These are phyloP conservation scores for Cavia porcellus DNA, from an alignment of 2,113 vertebrate genomes.

Conservation along the genomic window DNA sequence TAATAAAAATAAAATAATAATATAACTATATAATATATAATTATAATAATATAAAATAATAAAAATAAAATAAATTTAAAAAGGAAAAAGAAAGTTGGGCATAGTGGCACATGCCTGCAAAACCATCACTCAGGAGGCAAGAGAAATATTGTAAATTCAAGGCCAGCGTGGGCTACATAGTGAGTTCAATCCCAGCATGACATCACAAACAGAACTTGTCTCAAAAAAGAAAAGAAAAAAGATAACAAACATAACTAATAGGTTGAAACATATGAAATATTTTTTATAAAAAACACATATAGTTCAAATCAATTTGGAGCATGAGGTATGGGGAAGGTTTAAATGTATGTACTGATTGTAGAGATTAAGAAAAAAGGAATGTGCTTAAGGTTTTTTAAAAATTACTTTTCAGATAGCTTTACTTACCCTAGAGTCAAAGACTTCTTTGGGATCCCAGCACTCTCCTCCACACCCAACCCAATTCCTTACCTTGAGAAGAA, in stretches of 20 bases:
- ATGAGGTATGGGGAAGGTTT: background rate
- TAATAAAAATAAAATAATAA: too few relatives aligned
- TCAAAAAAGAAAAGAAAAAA: background rate
- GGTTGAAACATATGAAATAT: background rate
- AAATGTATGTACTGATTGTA: background rate
- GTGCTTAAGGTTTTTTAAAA: background rate
- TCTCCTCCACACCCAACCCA: background rate
- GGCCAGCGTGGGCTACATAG: background rate
- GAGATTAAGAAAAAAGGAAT: background rate
- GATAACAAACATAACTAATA: background rate
- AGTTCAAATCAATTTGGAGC: background rate
- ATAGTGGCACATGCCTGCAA: background rate
- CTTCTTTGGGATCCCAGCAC: background rate
- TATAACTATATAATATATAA: too few relatives aligned
- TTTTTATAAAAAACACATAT: background rate
- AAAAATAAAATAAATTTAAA: too few relatives aligned
- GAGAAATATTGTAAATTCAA: background rate
- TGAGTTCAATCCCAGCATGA: background rate
- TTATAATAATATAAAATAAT: too few relatives aligned
- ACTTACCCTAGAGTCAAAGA: background rate
- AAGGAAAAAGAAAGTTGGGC: background rate
- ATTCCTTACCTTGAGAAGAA: conserved; percentile 10
- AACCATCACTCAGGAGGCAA: background rate
- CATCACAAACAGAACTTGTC: background rate
- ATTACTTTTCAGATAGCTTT: background rate